Evolutionary conservation across 2,113 vertebrate genomes (phyloP).

Genomic region (Cathartes aura): DNA sequence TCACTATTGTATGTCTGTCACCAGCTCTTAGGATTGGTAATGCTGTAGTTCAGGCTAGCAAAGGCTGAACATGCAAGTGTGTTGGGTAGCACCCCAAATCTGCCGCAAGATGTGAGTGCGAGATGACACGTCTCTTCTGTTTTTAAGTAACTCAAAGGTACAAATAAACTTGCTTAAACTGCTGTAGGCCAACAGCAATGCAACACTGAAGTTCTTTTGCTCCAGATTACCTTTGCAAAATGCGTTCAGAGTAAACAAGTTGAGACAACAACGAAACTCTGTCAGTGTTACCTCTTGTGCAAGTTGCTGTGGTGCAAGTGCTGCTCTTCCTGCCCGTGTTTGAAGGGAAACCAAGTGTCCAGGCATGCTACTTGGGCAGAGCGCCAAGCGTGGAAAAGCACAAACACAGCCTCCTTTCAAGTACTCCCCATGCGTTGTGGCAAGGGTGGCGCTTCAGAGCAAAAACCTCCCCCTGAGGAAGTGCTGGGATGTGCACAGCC

Average conservation of each 20-base stretch:
- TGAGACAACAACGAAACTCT: background rate
- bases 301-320: background rate
- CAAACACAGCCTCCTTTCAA: background rate
- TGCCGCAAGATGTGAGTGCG: accelerated
- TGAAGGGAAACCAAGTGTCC: background rate
- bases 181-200: background rate
- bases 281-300: accelerated
- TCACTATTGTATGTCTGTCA: background rate
- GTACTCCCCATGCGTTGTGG: accelerated
- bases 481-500: accelerated
- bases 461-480: background rate
- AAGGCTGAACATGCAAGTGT: background rate
- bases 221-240: background rate
- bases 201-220: background rate
- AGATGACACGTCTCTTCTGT: background rate
- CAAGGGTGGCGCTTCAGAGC: background rate
- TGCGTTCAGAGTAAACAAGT: background rate
- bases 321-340: background rate
- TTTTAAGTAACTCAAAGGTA: background rate
- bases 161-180: background rate
- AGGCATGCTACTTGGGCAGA: accelerated
- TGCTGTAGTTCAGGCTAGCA: background rate
- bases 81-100: background rate
- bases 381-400: accelerated
- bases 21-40: background rate